Conservation (phyloP, 2,888 invertebrate species). For the Lasioglossum lativentre region DNA sequence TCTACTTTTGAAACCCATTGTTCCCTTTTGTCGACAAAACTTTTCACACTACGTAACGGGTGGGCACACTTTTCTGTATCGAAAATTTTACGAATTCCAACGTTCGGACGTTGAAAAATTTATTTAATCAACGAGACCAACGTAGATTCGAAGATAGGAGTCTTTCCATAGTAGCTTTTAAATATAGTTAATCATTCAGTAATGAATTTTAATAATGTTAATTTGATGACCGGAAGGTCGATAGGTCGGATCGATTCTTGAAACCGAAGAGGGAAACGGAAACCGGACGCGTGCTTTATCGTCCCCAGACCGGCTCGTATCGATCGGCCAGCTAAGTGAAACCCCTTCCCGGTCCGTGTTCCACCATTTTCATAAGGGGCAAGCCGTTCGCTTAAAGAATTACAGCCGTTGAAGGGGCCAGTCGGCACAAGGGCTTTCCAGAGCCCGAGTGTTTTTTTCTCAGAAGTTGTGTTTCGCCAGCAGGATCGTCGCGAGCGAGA, state of each 20-base stretch:
- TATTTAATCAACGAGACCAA: too few relatives aligned
- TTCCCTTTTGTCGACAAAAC: too few relatives aligned
- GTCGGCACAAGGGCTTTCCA: conserved; percentile 44
- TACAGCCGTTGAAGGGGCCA: conserved; percentile 54
- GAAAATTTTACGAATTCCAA: too few relatives aligned
- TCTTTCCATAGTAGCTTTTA: too few relatives aligned
- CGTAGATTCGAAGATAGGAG: too few relatives aligned
- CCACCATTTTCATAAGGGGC: conserved; percentile 64
- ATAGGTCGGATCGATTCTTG: conserved; percentile 52
- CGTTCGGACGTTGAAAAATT: too few relatives aligned
- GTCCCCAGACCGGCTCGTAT: conserved; percentile 54
- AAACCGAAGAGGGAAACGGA: conserved; percentile 65
- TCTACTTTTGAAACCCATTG: too few relatives aligned
- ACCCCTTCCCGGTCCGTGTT: conserved; percentile 44
- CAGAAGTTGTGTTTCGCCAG: conserved; percentile 44
- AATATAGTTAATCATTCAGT: too few relatives aligned
- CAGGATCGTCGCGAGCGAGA: conserved; percentile 12
- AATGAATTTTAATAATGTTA: too few relatives aligned
- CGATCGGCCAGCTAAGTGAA: conserved; percentile 63
- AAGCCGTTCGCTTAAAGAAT: conserved; percentile 67
- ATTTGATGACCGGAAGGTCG: neutral
- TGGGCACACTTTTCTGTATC: too few relatives aligned
- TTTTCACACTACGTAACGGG: too few relatives aligned
- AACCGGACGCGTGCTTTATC: conserved; percentile 69
- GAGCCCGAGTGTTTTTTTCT: conserved; percentile 45